phyloP scores from a whole-genome alignment of 2,113 vertebrate species.

The Hippocampus zosterae region DNA sequence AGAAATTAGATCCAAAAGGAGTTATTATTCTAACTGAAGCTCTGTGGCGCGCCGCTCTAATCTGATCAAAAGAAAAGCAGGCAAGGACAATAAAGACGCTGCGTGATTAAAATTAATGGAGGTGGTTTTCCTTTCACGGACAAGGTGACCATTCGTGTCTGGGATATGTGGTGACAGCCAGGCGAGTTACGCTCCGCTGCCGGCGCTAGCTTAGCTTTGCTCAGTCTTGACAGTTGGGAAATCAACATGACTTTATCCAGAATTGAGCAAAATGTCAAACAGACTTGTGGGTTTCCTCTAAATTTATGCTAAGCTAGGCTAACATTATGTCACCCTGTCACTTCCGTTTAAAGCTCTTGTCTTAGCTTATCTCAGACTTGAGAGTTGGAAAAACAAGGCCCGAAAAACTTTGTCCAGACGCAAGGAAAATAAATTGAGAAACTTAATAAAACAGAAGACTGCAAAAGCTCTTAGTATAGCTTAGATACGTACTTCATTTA shows the following conservation, averaged over 20 bases:
- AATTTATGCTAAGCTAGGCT: background rate
- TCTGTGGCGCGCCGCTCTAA: constrained; percentile 36
- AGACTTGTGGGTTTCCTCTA: background rate
- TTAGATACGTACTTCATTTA: background rate
- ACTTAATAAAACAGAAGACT: background rate
- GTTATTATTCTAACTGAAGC: constrained; percentile 51
- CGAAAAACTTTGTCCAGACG: background rate
- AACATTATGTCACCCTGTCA: background rate
- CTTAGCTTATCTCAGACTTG: background rate
- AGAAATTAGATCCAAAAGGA: constrained; percentile 58
- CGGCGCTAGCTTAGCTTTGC: background rate
- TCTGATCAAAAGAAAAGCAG: constrained; percentile 59
- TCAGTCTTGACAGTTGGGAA: background rate
- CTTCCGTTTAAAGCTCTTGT: background rate
- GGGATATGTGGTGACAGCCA: constrained; percentile 15
- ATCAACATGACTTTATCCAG: background rate
- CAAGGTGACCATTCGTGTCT: background rate
- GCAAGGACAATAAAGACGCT: constrained; percentile 48
- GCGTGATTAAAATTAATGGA: constrained; percentile 54
- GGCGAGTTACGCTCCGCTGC: background rate
- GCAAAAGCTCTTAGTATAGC: background rate
- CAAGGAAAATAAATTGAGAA: background rate
- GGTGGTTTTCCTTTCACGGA: constrained; percentile 18
- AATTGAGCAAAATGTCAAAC: background rate
- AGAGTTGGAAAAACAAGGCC: background rate